Percentiles rank a stretch among this genome's conserved stretches.
phyloP scores from a whole-genome alignment of 2,888 invertebrate species.

The Blastobasis lacticolella region DNA sequence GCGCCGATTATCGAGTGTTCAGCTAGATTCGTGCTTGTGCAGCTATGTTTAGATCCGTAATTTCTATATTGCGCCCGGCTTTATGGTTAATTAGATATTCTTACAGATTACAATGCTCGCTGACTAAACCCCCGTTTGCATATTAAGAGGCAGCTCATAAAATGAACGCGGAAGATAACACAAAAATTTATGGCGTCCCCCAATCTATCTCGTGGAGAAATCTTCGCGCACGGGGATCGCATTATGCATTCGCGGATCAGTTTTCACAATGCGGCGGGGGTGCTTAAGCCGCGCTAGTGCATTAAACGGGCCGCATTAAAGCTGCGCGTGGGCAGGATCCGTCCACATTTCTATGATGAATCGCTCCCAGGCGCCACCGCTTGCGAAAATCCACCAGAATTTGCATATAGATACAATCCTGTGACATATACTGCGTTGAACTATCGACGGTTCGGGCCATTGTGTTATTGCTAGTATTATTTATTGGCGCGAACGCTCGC shows the following conservation, averaged over 20 bases:
- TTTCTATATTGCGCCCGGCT: no score
- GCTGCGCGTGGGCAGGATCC: conserved; percentile 56
- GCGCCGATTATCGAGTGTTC: not conserved
- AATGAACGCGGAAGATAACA: no score
- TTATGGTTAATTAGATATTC: no score
- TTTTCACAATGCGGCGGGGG: conserved; percentile 20
- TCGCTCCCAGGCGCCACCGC: conserved; percentile 49
- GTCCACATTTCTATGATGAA: conserved; percentile 72
- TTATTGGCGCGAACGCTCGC: conserved; percentile 37
- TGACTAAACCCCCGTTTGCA: no score
- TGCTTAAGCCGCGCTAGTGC: conserved; percentile 19
- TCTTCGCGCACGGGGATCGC: conserved; percentile 2
- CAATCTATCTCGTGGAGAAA: conserved; percentile 8
- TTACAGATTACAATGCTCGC: no score
- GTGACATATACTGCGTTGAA: conserved; percentile 19
- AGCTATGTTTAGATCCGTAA: no score
- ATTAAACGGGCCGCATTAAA: conserved; percentile 49
- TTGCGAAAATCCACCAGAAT: conserved; percentile 67
- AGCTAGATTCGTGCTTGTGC: no score
- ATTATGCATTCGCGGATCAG: conserved; percentile 8
- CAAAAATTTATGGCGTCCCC: no score
- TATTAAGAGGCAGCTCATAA: no score
- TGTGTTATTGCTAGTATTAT: conserved; percentile 46
- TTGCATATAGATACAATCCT: conserved; percentile 61
- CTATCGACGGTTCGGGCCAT: conserved; percentile 34